Percentiles rank a stretch among this genome's conserved stretches.
Evolutionary conservation across 2,888 invertebrate genomes (phyloP).

Genomic region (Eumacrocentrus americanus): DNA sequence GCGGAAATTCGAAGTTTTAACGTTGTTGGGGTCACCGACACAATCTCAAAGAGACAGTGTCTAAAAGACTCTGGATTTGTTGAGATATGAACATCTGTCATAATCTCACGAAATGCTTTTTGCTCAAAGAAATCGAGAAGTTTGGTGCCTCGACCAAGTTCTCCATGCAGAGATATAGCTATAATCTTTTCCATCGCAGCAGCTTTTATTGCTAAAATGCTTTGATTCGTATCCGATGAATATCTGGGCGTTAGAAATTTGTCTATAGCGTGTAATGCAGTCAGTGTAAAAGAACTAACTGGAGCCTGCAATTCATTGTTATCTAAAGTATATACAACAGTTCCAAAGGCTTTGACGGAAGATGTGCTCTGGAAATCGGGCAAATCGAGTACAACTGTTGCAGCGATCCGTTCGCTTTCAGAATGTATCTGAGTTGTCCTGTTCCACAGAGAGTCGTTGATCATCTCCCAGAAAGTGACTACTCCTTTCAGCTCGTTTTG

Average conservation of each 20-base stretch:
- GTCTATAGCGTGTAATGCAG: slow-evolving; percentile 38
- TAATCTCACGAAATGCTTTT: slow-evolving; percentile 41
- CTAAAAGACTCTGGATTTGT: slow-evolving; percentile 41
- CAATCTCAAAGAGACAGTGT: slow-evolving; percentile 49
- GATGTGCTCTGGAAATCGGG: slow-evolving; percentile 44
- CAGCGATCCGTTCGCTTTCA: slow-evolving; percentile 35
- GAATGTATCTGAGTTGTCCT: slow-evolving; percentile 38
- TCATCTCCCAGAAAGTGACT: slow-evolving; percentile 48
- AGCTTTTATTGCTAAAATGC: slow-evolving; percentile 46
- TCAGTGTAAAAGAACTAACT: slow-evolving; percentile 40
- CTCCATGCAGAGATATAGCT: slow-evolving; percentile 30
- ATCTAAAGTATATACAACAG: slow-evolving; percentile 45
- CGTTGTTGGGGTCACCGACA: slow-evolving; percentile 31
- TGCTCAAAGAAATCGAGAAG: slow-evolving; percentile 40
- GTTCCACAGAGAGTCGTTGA: slow-evolving; percentile 40
- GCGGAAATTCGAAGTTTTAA: slow-evolving; percentile 41
- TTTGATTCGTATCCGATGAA: slow-evolving; percentile 23
- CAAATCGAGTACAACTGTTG: slow-evolving; percentile 47
- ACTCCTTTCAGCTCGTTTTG: slow-evolving; percentile 40
- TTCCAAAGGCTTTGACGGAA: slow-evolving; percentile 41
- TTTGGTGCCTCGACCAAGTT: slow-evolving; percentile 29
- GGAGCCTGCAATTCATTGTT: slow-evolving; percentile 47
- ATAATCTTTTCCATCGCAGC: slow-evolving; percentile 44
- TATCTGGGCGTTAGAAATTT: slow-evolving; percentile 39
- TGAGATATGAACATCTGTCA: slow-evolving; percentile 41